phyloP scores from a whole-genome alignment of 2,113 vertebrate genomes.

The Pelecanus crispus region DNA sequence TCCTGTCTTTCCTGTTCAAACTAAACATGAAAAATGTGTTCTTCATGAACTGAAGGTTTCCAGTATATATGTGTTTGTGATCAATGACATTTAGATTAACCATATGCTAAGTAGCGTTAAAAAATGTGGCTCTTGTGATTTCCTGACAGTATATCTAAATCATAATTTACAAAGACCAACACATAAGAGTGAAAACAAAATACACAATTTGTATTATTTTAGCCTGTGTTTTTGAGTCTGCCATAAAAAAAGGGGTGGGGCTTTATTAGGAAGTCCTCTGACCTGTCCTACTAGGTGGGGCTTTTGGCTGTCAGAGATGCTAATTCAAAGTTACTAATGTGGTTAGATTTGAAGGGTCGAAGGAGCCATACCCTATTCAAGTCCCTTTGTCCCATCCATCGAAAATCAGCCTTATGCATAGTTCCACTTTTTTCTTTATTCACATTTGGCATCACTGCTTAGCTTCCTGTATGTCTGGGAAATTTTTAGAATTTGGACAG shows the following conservation, averaged over 20 bases:
- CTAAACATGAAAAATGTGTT: not conserved
- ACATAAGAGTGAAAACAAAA: not conserved
- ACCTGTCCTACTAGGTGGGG: not conserved
- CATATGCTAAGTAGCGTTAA: accelerated
- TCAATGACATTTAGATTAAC: not conserved
- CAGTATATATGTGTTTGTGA: not conserved
- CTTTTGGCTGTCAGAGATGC: not conserved
- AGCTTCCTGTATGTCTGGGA: not conserved
- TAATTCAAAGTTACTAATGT: not conserved
- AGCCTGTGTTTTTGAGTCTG: not conserved
- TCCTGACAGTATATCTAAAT: not conserved
- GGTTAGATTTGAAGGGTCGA: not conserved
- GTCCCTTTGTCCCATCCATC: not conserved
- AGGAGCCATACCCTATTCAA: not conserved
- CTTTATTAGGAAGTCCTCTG: not conserved
- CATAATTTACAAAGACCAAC: not conserved
- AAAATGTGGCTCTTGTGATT: not conserved
- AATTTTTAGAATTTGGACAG: not conserved
- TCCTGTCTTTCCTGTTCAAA: too few species aligned
- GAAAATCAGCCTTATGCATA: not conserved
- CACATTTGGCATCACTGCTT: not conserved
- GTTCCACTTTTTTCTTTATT: not conserved
- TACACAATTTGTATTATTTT: not conserved
- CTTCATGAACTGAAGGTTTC: not conserved
- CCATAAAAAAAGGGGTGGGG: not conserved